Percentiles rank a stretch among this genome's conserved stretches.
Evolutionary conservation across 2,797 vertebrate species (phyloP).

Genomic region (Sebastiscus albofasciatus): DNA sequence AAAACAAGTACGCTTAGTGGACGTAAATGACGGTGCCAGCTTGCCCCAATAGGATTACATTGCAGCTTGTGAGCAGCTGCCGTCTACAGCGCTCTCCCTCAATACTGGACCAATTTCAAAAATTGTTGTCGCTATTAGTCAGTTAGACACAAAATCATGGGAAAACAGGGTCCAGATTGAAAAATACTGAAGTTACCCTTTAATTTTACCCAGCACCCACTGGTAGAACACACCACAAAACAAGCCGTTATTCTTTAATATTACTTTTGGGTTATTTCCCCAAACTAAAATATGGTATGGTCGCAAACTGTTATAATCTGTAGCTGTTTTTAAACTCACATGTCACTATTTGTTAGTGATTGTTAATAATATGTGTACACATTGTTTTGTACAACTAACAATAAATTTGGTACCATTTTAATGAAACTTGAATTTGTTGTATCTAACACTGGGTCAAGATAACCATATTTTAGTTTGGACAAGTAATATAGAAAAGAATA

Average conservation of each 20-base stretch:
- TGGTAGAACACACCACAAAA: background rate
- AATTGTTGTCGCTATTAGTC: rapidly evolving
- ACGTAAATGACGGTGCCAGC: background rate
- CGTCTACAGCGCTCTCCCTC: background rate
- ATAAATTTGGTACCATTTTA: background rate
- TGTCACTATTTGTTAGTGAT: background rate
- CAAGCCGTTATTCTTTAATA: background rate
- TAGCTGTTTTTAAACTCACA: background rate
- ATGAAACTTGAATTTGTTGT: background rate
- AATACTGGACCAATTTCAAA: background rate
- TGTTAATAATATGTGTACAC: background rate
- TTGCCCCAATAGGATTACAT: background rate
- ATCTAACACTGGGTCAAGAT: background rate
- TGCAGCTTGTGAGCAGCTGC: background rate
- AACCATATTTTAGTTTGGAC: background rate
- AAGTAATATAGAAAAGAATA: background rate
- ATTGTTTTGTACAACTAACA: background rate
- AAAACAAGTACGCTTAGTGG: background rate
- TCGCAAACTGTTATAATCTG: background rate
- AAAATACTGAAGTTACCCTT: background rate
- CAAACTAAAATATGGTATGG: background rate
- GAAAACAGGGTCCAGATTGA: rapidly evolving
- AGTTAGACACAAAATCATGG: background rate
- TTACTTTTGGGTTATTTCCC: background rate
- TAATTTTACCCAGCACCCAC: background rate